Conservation (phyloP, 2,888 invertebrate genomes). For the Anorthoa munda region DNA sequence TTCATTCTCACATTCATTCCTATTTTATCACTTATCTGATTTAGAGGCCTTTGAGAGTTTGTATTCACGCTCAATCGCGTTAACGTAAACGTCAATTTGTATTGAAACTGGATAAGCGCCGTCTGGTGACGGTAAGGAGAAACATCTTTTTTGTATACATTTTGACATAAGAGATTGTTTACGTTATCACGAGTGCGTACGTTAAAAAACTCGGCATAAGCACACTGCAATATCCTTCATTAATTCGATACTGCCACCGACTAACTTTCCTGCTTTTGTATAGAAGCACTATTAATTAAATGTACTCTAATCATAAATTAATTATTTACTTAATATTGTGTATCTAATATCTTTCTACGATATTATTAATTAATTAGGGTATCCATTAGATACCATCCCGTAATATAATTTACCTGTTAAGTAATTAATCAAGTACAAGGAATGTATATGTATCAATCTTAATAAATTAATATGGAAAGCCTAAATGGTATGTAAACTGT, state of each 20-base stretch:
- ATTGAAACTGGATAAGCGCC: no score
- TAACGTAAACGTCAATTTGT: no score
- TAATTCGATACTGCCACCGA: background rate
- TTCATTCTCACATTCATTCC: no score
- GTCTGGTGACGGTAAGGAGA: no score
- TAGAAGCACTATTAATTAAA: background rate
- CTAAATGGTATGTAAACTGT: background rate
- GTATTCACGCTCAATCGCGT: no score
- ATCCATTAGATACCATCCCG: slow-evolving; percentile 2
- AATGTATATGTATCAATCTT: background rate
- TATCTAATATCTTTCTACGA: slow-evolving; percentile 14
- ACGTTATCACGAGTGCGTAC: no score
- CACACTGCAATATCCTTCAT: background rate
- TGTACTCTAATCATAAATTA: background rate
- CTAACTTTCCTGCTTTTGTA: background rate
- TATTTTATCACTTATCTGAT: no score
- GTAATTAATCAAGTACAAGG: background rate
- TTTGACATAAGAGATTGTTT: no score
- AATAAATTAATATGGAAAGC: background rate
- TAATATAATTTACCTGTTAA: background rate
- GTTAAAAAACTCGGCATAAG: no score
- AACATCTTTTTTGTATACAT: no score
- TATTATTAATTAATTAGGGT: slow-evolving; percentile 22
- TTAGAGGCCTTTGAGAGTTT: no score
- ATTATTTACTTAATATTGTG: slow-evolving; percentile 9